Percentiles rank a stretch among this genome's conserved stretches.
These are phyloP conservation scores for Drosophila elegans DNA, from an alignment of 1,140 invertebrate genomes.

Conservation along the genomic window DNA sequence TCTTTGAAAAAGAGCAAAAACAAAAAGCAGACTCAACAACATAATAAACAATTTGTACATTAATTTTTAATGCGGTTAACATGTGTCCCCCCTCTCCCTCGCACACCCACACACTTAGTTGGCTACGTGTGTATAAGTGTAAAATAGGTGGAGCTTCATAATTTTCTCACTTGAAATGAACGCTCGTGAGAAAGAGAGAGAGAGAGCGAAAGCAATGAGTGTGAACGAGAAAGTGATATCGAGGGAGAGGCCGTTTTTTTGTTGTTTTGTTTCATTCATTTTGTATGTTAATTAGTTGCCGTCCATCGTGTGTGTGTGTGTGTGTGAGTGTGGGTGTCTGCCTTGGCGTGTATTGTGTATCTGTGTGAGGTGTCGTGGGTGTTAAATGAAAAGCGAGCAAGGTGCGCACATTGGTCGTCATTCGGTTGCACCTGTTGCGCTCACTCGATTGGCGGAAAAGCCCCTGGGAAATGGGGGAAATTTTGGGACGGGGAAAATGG, in stretches of 20 bases:
- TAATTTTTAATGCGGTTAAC: slow-evolving; percentile 82
- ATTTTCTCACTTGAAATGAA: slow-evolving; percentile 70
- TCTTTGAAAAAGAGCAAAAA: slow-evolving; percentile 29
- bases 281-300: slow-evolving; percentile 79
- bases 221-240: slow-evolving; percentile 21
- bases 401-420: slow-evolving; percentile 64
- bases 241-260: slow-evolving; percentile 42
- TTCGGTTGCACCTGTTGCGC: slow-evolving; percentile 69
- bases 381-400: slow-evolving; percentile 64
- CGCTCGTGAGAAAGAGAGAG: slow-evolving; percentile 32
- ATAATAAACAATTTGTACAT: slow-evolving; percentile 83
- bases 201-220: slow-evolving; percentile 3
- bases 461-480: not conserved
- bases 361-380: slow-evolving; percentile 63
- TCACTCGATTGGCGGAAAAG: slow-evolving; percentile 58
- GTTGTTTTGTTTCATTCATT: slow-evolving; percentile 50
- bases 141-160: slow-evolving; percentile 82
- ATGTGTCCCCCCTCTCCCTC: slow-evolving; percentile 56
- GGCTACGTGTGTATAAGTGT: slow-evolving; percentile 43
- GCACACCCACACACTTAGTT: slow-evolving; percentile 14
- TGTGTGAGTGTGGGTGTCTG: slow-evolving; percentile 7
- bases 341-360: slow-evolving; percentile 16
- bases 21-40: slow-evolving; percentile 61
- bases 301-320: slow-evolving; percentile 12
- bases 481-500: not conserved